Evolutionary conservation across 2,797 vertebrate species (phyloP).

Genomic region (Syngnathus rostellatus): DNA sequence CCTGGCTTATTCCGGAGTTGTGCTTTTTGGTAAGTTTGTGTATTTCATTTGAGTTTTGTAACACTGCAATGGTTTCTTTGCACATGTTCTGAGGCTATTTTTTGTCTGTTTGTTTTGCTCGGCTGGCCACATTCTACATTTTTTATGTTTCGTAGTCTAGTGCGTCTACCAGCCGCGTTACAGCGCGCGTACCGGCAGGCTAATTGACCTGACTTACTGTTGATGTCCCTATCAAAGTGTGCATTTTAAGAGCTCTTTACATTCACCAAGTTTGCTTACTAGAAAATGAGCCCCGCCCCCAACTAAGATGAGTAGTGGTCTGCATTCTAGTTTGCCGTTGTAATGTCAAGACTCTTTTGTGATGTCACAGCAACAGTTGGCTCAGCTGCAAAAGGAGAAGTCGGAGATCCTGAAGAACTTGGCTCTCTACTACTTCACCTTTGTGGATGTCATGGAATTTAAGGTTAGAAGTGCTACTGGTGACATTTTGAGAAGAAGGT

Average conservation of each 20-base stretch:
- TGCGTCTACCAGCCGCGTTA: constrained; percentile 8
- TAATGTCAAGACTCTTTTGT: not conserved
- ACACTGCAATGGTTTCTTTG: constrained; percentile 22
- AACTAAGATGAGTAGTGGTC: not conserved
- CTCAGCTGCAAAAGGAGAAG: constrained; percentile 97
- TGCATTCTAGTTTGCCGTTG: not conserved
- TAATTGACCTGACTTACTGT: not conserved
- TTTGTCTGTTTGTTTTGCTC: constrained; percentile 37
- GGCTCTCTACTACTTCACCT: constrained; percentile 97
- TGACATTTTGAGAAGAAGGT: not conserved
- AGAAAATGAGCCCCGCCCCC: not conserved
- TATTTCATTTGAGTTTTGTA: constrained; percentile 72
- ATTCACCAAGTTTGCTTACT: not conserved
- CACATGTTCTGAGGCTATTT: constrained; percentile 33
- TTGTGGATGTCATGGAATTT: constrained; percentile 99
- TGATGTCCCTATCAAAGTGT: not conserved
- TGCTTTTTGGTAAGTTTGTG: constrained; percentile 99
- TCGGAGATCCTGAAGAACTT: constrained; percentile 98
- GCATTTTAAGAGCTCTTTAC: not conserved
- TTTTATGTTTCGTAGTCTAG: constrained; percentile 20
- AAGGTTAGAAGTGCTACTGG: constrained; percentile 71
- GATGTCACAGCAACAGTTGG: constrained; percentile 92
- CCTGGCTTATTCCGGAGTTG: constrained; percentile 99
- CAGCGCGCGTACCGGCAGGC: constrained; percentile 10
- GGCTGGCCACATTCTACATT: constrained; percentile 24